A percentile compares a stretch with the other conserved stretches of the same genome.
These are phyloP conservation scores for Neoascia interrupta DNA, from an alignment of 2,888 invertebrate species.

Conservation along the genomic window DNA sequence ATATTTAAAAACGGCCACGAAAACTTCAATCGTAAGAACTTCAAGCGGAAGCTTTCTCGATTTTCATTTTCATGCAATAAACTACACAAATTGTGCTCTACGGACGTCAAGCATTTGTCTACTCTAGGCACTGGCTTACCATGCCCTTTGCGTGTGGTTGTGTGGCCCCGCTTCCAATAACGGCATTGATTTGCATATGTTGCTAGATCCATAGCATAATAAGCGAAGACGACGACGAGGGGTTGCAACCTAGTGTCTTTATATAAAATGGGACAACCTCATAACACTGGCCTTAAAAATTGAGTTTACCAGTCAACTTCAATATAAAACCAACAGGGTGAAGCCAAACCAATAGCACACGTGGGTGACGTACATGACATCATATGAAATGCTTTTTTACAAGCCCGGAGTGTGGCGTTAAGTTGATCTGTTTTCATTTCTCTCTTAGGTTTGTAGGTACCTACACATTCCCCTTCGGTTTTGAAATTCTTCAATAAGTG, in stretches of 20 bases:
- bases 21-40: too few species aligned
- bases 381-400: too few species aligned
- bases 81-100: neutral
- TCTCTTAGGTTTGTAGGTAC: too few species aligned
- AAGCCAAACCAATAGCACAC: constrained; percentile 19
- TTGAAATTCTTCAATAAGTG: too few species aligned
- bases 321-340: constrained; percentile 44
- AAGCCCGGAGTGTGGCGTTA: too few species aligned
- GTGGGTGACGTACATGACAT: constrained; percentile 18
- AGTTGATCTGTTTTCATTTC: too few species aligned
- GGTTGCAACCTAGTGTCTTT: constrained; percentile 20
- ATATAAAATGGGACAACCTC: constrained; percentile 50
- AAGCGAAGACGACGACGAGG: too few species aligned
- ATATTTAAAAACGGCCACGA: too few species aligned
- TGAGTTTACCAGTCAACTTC: constrained; percentile 63
- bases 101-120: constrained; percentile 14
- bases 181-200: constrained; percentile 38
- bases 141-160: neutral
- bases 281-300: constrained; percentile 65
- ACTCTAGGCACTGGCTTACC: neutral
- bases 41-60: constrained; percentile 24
- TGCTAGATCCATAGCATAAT: constrained; percentile 6
- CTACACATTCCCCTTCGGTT: too few species aligned
- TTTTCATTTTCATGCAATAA: constrained; percentile 12
- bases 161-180: neutral